Conservation (phyloP, 2,797 vertebrate genomes). For the Myotis daubentonii region DNA sequence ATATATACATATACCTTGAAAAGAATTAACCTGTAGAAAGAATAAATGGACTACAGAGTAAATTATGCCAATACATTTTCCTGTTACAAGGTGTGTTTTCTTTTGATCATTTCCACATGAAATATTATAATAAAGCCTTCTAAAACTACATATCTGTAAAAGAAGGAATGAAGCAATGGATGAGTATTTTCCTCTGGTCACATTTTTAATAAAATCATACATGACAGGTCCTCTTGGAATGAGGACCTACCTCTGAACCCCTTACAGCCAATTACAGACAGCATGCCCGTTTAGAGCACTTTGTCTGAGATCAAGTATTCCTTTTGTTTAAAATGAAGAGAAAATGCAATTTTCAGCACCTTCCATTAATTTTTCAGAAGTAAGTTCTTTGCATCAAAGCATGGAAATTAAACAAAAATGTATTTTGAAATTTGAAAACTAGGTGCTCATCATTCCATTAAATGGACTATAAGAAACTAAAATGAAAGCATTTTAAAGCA, state of each 20-base stretch:
- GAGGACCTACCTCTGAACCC: conserved; percentile 62
- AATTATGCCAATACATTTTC: conserved; percentile 77
- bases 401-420: conserved; percentile 28
- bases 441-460: neutral
- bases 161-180: conserved; percentile 75
- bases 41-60: conserved; percentile 78
- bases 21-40: conserved; percentile 80
- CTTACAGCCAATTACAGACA: neutral
- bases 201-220: conserved; percentile 71
- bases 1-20: conserved; percentile 73
- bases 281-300: neutral
- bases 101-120: conserved; percentile 77
- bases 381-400: neutral
- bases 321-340: conserved; percentile 33
- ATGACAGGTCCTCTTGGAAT: conserved; percentile 62
- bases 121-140: conserved; percentile 70
- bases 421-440: neutral
- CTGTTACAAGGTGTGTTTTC: conserved; percentile 74
- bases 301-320: conserved; percentile 23
- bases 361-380: conserved; percentile 4
- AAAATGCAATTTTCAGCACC: conserved; percentile 44
- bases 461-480: neutral
- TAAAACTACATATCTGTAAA: conserved; percentile 79
- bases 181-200: conserved; percentile 64
- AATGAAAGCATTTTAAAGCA: neutral